These are phyloP conservation scores for Leucozona laternaria DNA, from an alignment of 2,888 invertebrate genomes.

Conservation along the genomic window DNA sequence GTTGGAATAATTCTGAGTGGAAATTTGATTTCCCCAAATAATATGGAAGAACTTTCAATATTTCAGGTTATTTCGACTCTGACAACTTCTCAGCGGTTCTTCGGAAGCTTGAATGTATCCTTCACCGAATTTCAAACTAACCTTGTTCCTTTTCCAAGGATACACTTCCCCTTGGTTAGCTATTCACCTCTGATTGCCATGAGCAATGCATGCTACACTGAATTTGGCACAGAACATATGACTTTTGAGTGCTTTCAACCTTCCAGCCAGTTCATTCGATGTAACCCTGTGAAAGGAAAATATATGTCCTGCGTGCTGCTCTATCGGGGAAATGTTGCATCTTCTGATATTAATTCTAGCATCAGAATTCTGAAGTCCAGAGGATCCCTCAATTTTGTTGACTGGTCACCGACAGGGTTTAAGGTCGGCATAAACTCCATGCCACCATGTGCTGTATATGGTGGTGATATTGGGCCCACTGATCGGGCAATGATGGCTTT, in stretches of 20 bases:
- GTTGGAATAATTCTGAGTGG: constrained; percentile 21
- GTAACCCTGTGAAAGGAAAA: constrained; percentile 87
- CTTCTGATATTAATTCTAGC: constrained; percentile 88
- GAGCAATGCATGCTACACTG: constrained; percentile 3
- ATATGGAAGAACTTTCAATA: background rate
- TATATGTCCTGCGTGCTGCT: constrained; percentile 90
- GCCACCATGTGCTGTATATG: constrained; percentile 89
- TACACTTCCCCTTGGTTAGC: constrained; percentile 57
- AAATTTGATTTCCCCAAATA: background rate
- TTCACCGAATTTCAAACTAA: constrained; percentile 57
- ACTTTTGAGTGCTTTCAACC: constrained; percentile 40
- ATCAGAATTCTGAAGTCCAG: constrained; percentile 89
- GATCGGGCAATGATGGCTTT: constrained; percentile 92
- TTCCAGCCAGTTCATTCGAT: constrained; percentile 84
- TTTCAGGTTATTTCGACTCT: constrained; percentile 44
- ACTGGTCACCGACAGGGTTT: constrained; percentile 92
- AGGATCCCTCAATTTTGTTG: constrained; percentile 89
- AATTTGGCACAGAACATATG: constrained; percentile 40
- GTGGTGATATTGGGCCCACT: constrained; percentile 87
- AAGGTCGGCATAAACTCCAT: constrained; percentile 90
- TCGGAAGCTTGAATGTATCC: constrained; percentile 36
- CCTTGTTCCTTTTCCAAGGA: constrained; percentile 56
- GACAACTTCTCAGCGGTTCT: constrained; percentile 49
- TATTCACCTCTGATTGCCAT: constrained; percentile 46
- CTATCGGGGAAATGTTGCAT: constrained; percentile 87